Percentiles rank a stretch among this genome's conserved stretches.
These are phyloP conservation scores for Rhinichthys klamathensis DNA, from an alignment of 2,113 vertebrate species.

Conservation along the genomic window DNA sequence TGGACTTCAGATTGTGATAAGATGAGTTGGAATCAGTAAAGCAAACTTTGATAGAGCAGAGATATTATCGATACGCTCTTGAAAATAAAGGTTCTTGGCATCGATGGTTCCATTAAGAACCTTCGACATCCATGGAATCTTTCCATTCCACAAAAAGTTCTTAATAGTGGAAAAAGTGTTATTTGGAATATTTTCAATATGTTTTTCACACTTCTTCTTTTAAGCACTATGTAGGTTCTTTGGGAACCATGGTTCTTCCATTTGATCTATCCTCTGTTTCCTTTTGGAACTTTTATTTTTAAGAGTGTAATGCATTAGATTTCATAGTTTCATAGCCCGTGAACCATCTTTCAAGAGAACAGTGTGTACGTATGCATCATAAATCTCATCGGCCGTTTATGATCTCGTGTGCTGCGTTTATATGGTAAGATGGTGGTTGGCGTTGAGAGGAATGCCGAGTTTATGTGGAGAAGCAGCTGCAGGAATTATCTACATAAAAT, in stretches of 20 bases:
- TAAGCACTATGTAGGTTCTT: no score
- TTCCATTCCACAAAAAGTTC: no score
- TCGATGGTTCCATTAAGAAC: no score
- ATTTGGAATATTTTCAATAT: no score
- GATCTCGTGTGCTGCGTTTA: constrained; percentile 8
- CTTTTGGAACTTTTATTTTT: not conserved
- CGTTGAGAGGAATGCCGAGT: constrained; percentile 29
- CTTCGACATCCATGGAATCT: no score
- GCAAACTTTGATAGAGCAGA: constrained; percentile 37
- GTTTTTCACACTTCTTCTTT: no score
- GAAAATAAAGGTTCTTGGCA: no score
- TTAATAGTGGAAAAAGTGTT: no score
- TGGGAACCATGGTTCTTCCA: no score
- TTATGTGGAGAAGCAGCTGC: constrained; percentile 43
- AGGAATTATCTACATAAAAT: constrained; percentile 53
- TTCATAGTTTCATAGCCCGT: not conserved
- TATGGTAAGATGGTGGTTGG: constrained; percentile 24
- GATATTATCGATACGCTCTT: not conserved
- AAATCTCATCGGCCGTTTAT: constrained; percentile 19
- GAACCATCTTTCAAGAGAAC: not conserved
- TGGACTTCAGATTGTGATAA: constrained; percentile 44
- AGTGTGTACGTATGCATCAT: not conserved
- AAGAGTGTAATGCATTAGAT: not conserved
- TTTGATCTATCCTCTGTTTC: no score
- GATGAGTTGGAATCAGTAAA: constrained; percentile 36